Conservation (phyloP, 2,797 vertebrate genomes). For the Anguilla pacifica region DNA sequence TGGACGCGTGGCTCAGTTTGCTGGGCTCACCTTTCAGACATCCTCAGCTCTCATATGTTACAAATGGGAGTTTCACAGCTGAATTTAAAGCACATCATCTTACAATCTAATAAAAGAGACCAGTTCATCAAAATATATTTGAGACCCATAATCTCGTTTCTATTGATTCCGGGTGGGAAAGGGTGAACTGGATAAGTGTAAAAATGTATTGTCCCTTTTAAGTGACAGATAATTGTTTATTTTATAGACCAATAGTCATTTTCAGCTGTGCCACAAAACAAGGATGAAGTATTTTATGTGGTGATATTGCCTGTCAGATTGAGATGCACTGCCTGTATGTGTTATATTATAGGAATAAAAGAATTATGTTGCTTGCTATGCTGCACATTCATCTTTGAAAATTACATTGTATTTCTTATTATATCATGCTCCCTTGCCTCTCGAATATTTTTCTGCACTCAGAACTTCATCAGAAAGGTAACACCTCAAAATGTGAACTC, state of each 20-base stretch:
- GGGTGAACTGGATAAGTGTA: background rate
- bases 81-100: background rate
- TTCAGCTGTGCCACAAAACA: background rate
- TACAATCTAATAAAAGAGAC: background rate
- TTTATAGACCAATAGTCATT: background rate
- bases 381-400: conserved; percentile 4
- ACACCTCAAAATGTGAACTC: background rate
- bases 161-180: conserved; percentile 1
- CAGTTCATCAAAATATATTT: conserved; percentile 11
- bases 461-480: background rate
- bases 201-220: conserved; percentile 6
- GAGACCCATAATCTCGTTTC: background rate
- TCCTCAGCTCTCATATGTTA: background rate
- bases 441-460: background rate
- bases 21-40: background rate
- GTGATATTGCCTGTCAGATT: conserved; percentile 10
- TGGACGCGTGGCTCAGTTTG: background rate
- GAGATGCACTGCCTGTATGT: background rate
- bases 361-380: background rate
- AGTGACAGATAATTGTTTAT: background rate
- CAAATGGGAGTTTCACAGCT: background rate
- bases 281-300: background rate
- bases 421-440: background rate
- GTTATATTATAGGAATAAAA: background rate
- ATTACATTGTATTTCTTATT: background rate